These are phyloP conservation scores for Anguilla pacifica DNA, from an alignment of 2,797 vertebrate genomes.

Conservation along the genomic window DNA sequence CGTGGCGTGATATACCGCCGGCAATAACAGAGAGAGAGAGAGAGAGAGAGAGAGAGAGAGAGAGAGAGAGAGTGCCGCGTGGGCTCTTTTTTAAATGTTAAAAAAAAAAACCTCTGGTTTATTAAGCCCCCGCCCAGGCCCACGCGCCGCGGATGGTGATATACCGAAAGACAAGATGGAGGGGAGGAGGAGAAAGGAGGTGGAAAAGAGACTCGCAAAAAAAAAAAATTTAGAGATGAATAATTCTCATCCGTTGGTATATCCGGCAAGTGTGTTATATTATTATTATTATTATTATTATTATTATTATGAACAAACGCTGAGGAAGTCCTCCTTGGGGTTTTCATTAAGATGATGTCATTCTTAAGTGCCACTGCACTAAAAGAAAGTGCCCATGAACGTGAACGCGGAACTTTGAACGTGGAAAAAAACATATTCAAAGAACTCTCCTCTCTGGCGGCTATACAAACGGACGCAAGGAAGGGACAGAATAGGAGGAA, in stretches of 20 bases:
- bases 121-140: slow-evolving; percentile 32
- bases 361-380: not conserved
- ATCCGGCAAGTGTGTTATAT: not conserved
- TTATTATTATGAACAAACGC: not conserved
- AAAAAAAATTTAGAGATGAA: not conserved
- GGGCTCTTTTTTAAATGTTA: slow-evolving; percentile 40
- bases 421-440: not conserved
- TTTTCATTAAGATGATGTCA: not conserved
- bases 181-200: slow-evolving; percentile 16
- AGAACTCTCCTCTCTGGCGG: not conserved
- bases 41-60: slow-evolving; percentile 6
- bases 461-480: not conserved
- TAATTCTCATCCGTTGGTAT: not conserved
- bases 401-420: not conserved
- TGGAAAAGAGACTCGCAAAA: not conserved
- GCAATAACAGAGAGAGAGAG: slow-evolving; percentile 35
- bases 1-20: slow-evolving; percentile 34
- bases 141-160: slow-evolving; percentile 22
- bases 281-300: not conserved
- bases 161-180: slow-evolving; percentile 27
- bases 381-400: not conserved
- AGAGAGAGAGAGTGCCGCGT: slow-evolving; percentile 17
- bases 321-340: not conserved
- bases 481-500: not conserved
- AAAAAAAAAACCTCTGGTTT: slow-evolving; percentile 44